These are phyloP conservation scores for Manis javanica DNA, from an alignment of 2,797 vertebrate species.

Conservation along the genomic window DNA sequence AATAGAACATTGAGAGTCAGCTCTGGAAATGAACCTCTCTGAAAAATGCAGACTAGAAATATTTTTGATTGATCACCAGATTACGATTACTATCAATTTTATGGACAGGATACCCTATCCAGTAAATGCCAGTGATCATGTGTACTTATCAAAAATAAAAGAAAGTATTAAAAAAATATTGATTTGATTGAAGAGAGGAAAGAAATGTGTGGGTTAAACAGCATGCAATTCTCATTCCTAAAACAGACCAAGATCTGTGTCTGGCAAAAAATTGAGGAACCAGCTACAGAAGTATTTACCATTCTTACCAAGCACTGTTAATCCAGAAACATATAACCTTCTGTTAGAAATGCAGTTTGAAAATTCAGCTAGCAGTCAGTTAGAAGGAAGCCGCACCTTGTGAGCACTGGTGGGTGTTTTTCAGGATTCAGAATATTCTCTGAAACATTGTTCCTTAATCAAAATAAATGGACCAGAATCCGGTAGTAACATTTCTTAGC, in stretches of 20 bases:
- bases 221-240: not conserved
- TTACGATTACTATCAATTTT: not conserved
- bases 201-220: not conserved
- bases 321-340: not conserved
- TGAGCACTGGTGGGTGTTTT: not conserved
- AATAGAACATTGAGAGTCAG: not conserved
- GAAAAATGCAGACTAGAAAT: not conserved
- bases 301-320: not conserved
- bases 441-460: not conserved
- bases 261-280: not conserved
- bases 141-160: not conserved
- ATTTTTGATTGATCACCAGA: not conserved
- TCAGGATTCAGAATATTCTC: constrained; percentile 4
- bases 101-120: not conserved
- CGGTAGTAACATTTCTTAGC: not conserved
- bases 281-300: not conserved
- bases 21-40: not conserved
- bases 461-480: constrained; percentile 32
- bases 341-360: not conserved
- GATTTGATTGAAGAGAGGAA: not conserved
- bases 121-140: not conserved
- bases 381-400: not conserved
- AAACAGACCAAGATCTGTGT: not conserved
- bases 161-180: not conserved
- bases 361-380: not conserved